Base-by-base conservation (phyloP, 2,888 invertebrate genomes). In the Eupithecia subfuscata region DNA sequence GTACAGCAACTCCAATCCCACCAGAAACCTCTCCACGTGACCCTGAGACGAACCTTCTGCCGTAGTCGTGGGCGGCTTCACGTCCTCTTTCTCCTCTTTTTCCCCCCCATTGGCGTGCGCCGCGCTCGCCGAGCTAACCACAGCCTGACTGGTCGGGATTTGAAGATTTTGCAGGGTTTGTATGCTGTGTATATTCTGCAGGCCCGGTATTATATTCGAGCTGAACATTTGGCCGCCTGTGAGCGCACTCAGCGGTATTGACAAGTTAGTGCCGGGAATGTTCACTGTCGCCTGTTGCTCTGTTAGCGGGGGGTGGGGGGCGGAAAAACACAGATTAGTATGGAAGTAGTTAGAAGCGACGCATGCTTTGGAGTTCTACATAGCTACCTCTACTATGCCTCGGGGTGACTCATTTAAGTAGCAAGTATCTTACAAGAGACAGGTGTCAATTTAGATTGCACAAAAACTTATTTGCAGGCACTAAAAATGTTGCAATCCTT, bases 261-360 rank as follows among this genome's bases (percentile, higher is more conserved):
- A 92, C 83, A 96, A 93, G 90, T 96, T 96, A 85, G 96, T 96
- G 87, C 96, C 96, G 75, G 96, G 96, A 83, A 96, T 96, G 72
- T 95, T 95, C 83, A 96, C 90, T 79, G 96, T 93, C 81, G 96
- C 93, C 88, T 92, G 93, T 85, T 94, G 95, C 85, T 95, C 95
- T 94, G 94, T 90, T 89, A 89, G 89, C 86, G 85, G 84, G 81
- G 72, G 79, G 82, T 69, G 79, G 82, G 83, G 85, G 79, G 85
- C 85, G 89, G 89, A 88, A 90, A 90, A 90, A 91, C 89, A 91
- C 84, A 88, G 85, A 94, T 94, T 94, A 94, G 94, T 94, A 92
- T 88, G 92, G 82, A 87, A 71, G 85, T 86, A 87, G 87, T 77
- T 77, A 86, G 83, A 89, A 90, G 92, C 91, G 85, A 67, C 71